phyloP scores from a whole-genome alignment of 2,888 invertebrate species.

The Axea sp. region DNA sequence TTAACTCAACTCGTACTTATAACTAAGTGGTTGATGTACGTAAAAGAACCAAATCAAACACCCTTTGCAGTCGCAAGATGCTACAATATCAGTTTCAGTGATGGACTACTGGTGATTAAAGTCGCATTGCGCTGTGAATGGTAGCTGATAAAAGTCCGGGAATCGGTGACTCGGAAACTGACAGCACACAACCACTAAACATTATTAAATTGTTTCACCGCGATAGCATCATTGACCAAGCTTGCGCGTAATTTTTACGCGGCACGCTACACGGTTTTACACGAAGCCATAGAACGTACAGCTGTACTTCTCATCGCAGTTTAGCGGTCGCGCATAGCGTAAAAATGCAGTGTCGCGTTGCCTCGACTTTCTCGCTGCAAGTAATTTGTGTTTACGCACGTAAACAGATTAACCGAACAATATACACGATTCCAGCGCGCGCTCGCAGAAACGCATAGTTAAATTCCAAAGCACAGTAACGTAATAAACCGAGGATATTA shows the following conservation, averaged over 20 bases:
- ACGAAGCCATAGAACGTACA: constrained; percentile 42
- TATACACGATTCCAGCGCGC: constrained; percentile 40
- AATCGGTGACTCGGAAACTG: constrained; percentile 20
- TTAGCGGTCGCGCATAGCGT: constrained; percentile 53
- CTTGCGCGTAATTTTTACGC: constrained; percentile 61
- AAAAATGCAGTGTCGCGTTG: constrained; percentile 56
- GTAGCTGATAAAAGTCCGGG: constrained; percentile 8
- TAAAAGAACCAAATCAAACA: too few relatives aligned
- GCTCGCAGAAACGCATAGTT: constrained; percentile 43
- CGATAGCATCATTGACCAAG: constrained; percentile 62
- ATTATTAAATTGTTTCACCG: constrained; percentile 69
- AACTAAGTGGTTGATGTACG: too few relatives aligned
- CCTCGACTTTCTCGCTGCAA: constrained; percentile 22
- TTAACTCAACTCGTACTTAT: too few relatives aligned
- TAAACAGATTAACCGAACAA: constrained; percentile 52
- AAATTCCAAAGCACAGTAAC: constrained; percentile 48
- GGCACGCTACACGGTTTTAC: constrained; percentile 54
- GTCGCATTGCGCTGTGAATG: constrained; percentile 10
- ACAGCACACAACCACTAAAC: constrained; percentile 61
- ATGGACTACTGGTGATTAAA: too few relatives aligned
- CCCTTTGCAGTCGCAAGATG: too few relatives aligned
- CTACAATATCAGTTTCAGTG: too few relatives aligned
- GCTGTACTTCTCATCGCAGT: constrained; percentile 55
- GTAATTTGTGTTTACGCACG: constrained; percentile 58
- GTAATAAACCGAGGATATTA: constrained; percentile 47